Evolutionary conservation across 2,888 invertebrate species (phyloP), one percentile per base, ranked within the genome.

Genomic region (Amaurobius ferox): DNA sequence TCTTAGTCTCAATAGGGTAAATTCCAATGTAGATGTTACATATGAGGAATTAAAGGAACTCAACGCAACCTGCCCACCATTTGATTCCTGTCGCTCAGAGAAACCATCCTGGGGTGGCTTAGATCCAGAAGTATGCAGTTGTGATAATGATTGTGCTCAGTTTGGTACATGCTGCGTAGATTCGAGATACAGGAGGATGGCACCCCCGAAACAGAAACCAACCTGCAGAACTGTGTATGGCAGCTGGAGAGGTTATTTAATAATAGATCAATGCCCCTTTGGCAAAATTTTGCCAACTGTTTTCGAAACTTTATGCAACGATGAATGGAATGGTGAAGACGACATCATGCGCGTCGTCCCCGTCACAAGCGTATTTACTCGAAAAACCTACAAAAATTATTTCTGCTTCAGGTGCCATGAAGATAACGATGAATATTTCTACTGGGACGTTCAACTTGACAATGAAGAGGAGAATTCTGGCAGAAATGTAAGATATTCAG

Each of bases 371-470:
- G 2, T 44, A 13, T 13, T 16, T n/a, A 44, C 44, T 16, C n/a
- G 16, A 6, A 6, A 16, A 2, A 44, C 44, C 9, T 44, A 44
- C 44, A 44, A 44, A 13, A 44, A 44, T 13, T 44, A 44, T n/a
- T 44, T 44, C 16, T 44, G 44, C 16, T 44, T 44, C 16, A 6
- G 44, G 16, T 44, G 44, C 44, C 44, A 44, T n/a, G 44, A 44
- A 13, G n/a, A 3, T 2, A 44, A 11, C 2, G 16, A 44, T 5
- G 44, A 44, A 16, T 44, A 16, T 13, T 13, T 44, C 1, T 44
- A 44, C 44, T 44, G 44, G 44, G n/a, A 44, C 44, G 16, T 44
- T 44, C n/a, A n/a, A n/a, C n/a, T n/a, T n/a, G n/a, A n/a, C n/a
- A n/a, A n/a, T n/a, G n/a, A n/a, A n/a, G n/a, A n/a, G n/a, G n/a